Conservation (phyloP, 2,888 invertebrate species). For the Graphium colonna region DNA sequence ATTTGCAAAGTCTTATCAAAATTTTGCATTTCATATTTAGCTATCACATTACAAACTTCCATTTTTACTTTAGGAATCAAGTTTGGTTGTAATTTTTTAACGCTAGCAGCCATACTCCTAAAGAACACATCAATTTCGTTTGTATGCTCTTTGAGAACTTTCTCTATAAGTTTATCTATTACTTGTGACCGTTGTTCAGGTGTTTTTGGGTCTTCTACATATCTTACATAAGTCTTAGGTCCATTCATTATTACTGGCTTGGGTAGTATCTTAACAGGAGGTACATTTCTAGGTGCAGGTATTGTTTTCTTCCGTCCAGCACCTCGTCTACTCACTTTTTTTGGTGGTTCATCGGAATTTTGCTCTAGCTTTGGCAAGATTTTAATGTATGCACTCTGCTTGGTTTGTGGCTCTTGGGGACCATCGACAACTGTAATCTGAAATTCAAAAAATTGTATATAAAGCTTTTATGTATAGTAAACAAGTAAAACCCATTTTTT, state of each 20-base stretch:
- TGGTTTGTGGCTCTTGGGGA: conserved; percentile 39
- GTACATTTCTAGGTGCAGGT: conserved; percentile 50
- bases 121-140: conserved; percentile 75
- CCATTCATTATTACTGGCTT: conserved; percentile 62
- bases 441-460: conserved; percentile 33
- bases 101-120: conserved; percentile 73
- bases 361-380: conserved; percentile 38
- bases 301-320: conserved; percentile 58
- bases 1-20: conserved; percentile 53
- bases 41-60: conserved; percentile 75
- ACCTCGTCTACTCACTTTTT: conserved; percentile 52
- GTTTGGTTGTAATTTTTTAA: conserved; percentile 70
- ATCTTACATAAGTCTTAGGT: conserved; percentile 54
- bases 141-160: conserved; percentile 66
- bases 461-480: too few relatives aligned
- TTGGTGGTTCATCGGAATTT: conserved; percentile 42
- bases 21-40: conserved; percentile 75
- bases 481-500: too few relatives aligned
- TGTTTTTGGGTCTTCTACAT: conserved; percentile 57
- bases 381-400: conserved; percentile 40
- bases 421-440: conserved; percentile 68
- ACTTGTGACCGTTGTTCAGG: conserved; percentile 56
- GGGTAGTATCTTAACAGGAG: conserved; percentile 69
- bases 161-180: conserved; percentile 68
- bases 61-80: conserved; percentile 74